phyloP scores from a whole-genome alignment of 2,888 invertebrate species.

The Penaeus monodon region DNA sequence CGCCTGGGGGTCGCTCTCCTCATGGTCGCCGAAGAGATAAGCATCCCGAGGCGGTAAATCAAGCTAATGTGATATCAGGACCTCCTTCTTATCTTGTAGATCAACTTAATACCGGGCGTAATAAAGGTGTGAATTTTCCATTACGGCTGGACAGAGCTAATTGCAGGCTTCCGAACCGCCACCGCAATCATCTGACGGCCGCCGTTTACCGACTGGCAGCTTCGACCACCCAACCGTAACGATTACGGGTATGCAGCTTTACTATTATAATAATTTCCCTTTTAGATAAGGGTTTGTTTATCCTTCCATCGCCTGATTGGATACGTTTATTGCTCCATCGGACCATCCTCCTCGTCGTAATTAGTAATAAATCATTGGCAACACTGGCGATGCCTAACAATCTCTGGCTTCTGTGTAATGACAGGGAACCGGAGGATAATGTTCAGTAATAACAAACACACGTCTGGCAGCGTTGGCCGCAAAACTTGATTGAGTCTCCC shows the following conservation, averaged over 20 bases:
- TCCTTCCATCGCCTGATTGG: constrained; percentile 10
- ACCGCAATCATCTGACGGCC: constrained; percentile 36
- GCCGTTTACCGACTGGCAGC: constrained; percentile 21
- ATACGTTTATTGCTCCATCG: constrained; percentile 35
- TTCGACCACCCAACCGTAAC: constrained; percentile 16
- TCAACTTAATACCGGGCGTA: constrained; percentile 51
- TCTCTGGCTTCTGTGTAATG: constrained; percentile 61
- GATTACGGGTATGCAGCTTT: constrained; percentile 7
- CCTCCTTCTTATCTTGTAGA: constrained; percentile 45
- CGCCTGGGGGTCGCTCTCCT: constrained; percentile 17
- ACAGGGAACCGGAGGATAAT: constrained; percentile 55
- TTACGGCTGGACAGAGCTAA: constrained; percentile 43
- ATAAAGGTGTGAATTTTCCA: constrained; percentile 58
- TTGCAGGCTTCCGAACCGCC: constrained; percentile 31
- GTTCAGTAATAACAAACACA: constrained; percentile 60
- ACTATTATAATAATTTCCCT: not conserved
- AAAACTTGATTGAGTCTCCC: constrained; percentile 62
- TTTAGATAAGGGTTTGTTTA: not conserved
- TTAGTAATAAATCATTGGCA: constrained; percentile 60
- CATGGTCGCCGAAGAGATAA: constrained; percentile 27
- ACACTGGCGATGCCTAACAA: constrained; percentile 55
- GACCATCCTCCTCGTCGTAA: constrained; percentile 38
- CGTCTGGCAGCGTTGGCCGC: constrained; percentile 55
- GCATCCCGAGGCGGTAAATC: constrained; percentile 46
- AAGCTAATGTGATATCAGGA: constrained; percentile 44